Percentiles rank a stretch among this genome's conserved stretches.
phyloP scores from a whole-genome alignment of 1,140 invertebrate genomes.

The Zaprionus camerounensis region DNA sequence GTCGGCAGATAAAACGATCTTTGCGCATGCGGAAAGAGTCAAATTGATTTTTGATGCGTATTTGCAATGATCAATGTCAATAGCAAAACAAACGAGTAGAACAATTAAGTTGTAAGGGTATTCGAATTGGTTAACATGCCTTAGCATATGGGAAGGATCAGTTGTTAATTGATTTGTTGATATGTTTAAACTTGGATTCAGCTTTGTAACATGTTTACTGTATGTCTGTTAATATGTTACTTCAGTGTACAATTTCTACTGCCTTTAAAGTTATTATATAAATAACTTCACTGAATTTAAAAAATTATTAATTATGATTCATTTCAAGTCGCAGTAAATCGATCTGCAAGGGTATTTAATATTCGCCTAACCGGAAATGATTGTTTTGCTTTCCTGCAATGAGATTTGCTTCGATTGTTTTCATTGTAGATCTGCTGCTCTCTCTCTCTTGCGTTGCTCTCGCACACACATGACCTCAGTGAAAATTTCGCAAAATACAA shows the following conservation, averaged over 20 bases:
- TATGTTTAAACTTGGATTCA: background rate
- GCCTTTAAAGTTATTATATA: background rate
- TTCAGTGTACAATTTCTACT: background rate
- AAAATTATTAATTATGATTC: background rate
- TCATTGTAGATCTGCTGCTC: background rate
- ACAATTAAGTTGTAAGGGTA: slow-evolving; percentile 7
- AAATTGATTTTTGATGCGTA: slow-evolving; percentile 9
- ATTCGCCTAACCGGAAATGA: slow-evolving; percentile 1
- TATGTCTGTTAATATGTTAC: background rate
- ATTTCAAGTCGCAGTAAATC: background rate
- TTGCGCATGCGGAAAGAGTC: slow-evolving; percentile 18
- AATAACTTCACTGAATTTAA: background rate
- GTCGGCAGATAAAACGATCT: slow-evolving; percentile 20
- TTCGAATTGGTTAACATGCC: background rate
- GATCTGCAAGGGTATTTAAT: slow-evolving; percentile 1
- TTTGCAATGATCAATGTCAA: slow-evolving; percentile 23
- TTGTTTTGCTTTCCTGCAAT: slow-evolving; percentile 11
- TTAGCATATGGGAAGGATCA: background rate
- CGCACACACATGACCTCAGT: slow-evolving; percentile 25
- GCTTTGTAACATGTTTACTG: background rate
- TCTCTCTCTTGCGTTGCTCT: slow-evolving; percentile 1
- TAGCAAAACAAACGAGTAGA: slow-evolving; percentile 3
- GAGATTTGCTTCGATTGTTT: slow-evolving; percentile 3
- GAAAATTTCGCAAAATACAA: slow-evolving; percentile 31
- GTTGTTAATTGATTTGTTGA: background rate